Evolutionary conservation across 2,797 vertebrate genomes (phyloP).

Genomic region (Parambassis ranga): DNA sequence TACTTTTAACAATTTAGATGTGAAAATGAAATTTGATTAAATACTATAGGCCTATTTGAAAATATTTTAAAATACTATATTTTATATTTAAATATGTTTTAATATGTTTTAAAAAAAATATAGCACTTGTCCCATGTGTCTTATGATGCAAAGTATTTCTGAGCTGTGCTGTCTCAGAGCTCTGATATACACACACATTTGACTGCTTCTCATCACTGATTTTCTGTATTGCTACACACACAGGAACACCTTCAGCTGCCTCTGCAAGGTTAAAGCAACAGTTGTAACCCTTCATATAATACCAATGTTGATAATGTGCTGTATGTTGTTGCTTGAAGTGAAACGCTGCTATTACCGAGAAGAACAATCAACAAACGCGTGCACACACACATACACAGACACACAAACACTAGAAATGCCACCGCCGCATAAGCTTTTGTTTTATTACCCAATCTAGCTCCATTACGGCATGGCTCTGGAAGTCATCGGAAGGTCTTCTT

Average conservation of each 20-base stretch:
- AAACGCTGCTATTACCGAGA: conserved; percentile 2
- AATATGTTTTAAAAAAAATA: no score
- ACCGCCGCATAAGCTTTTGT: neutral
- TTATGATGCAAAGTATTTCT: no score
- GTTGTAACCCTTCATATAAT: neutral
- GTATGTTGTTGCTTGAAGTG: neutral
- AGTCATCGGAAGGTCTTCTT: conserved; percentile 66
- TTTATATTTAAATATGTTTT: no score
- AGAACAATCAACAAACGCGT: conserved; percentile 11
- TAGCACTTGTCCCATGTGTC: no score
- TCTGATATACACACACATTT: neutral
- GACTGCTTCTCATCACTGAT: neutral
- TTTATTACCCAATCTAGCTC: conserved; percentile 53
- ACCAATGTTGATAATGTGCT: neutral
- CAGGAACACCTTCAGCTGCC: neutral
- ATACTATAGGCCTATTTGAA: no score
- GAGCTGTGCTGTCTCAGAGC: no score
- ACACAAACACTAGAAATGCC: neutral
- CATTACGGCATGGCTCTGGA: conserved; percentile 40
- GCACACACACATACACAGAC: neutral
- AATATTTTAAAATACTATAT: no score
- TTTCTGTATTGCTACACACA: neutral
- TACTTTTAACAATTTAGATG: neutral
- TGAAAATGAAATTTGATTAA: neutral
- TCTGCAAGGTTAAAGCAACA: neutral